phyloP scores from a whole-genome alignment of 64 coral and sea anemone genomes.

The Porites australiensis region DNA sequence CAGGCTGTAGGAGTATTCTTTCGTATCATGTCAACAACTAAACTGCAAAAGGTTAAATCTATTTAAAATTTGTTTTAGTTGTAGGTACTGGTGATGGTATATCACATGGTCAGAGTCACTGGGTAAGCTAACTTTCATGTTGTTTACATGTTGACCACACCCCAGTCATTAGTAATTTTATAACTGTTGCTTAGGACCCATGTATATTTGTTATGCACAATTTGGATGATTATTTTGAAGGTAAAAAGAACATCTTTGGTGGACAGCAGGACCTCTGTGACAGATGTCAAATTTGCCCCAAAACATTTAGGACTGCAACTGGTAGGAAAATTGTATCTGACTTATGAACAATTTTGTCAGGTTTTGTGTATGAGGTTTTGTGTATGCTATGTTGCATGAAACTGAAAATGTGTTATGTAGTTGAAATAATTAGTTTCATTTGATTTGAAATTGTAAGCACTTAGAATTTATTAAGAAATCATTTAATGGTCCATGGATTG shows the following conservation, averaged over 20 bases:
- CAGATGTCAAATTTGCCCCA: slow-evolving; percentile 99
- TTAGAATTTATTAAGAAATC: too few species aligned
- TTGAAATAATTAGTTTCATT: too few species aligned
- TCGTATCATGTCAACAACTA: background rate
- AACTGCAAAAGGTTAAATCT: background rate
- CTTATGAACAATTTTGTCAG: too few species aligned
- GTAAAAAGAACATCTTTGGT: slow-evolving; percentile 93
- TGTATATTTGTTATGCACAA: background rate
- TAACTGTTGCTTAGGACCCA: too few species aligned
- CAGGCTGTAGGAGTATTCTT: background rate
- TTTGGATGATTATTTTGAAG: slow-evolving; percentile 24
- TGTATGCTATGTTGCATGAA: too few species aligned
- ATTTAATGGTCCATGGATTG: too few species aligned
- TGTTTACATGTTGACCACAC: too few species aligned
- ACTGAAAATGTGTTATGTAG: too few species aligned
- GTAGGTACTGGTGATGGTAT: slow-evolving; percentile 55
- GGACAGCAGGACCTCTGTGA: slow-evolving; percentile 97
- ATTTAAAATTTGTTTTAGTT: slow-evolving; percentile 43
- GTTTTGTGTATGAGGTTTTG: too few species aligned
- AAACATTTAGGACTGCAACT: slow-evolving; percentile 91
- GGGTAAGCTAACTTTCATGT: slow-evolving; percentile 65
- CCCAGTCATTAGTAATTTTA: too few species aligned
- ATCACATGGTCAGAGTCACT: slow-evolving; percentile 90
- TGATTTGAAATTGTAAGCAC: too few species aligned
- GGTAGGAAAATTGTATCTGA: slow-evolving; percentile 48